Conservation (phyloP, 2,113 vertebrate species). For the Gasterosteus aculeatus region DNA sequence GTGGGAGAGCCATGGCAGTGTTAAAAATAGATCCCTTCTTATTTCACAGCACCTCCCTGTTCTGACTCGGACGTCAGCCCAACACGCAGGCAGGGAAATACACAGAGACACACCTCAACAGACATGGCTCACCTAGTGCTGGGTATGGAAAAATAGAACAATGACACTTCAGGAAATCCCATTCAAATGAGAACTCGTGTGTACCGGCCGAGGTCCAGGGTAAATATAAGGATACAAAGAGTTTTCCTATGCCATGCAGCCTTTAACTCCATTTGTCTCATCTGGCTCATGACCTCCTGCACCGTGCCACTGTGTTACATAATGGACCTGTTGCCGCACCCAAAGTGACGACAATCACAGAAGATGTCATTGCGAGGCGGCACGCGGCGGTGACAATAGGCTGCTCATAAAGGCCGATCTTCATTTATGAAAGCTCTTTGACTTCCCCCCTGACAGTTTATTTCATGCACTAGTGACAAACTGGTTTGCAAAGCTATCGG, state of each 20-base stretch:
- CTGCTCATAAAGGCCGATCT: conserved; percentile 13
- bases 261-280: conserved; percentile 6
- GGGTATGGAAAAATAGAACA: conserved; percentile 15
- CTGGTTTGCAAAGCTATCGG: neutral
- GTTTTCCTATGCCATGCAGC: conserved; percentile 7
- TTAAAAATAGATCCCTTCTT: conserved; percentile 72
- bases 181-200: conserved; percentile 8
- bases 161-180: conserved; percentile 36
- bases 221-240: conserved; percentile 1
- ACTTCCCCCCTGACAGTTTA: conserved; percentile 5
- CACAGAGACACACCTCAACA: conserved; percentile 62
- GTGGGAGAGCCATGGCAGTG: conserved; percentile 62
- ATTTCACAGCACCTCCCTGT: conserved; percentile 65
- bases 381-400: conserved; percentile 5
- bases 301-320: conserved; percentile 36
- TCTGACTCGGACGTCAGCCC: conserved; percentile 60
- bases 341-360: conserved; percentile 27
- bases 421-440: conserved; percentile 4
- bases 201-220: neutral
- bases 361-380: conserved; percentile 31
- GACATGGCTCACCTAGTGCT: conserved; percentile 19
- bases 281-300: conserved; percentile 5
- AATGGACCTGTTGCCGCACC: conserved; percentile 28
- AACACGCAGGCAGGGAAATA: conserved; percentile 49
- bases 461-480: conserved; percentile 9